Evolutionary conservation across 1,140 invertebrate genomes (phyloP), one percentile per base, ranked within the genome.

Genomic region (Idris sp.): DNA sequence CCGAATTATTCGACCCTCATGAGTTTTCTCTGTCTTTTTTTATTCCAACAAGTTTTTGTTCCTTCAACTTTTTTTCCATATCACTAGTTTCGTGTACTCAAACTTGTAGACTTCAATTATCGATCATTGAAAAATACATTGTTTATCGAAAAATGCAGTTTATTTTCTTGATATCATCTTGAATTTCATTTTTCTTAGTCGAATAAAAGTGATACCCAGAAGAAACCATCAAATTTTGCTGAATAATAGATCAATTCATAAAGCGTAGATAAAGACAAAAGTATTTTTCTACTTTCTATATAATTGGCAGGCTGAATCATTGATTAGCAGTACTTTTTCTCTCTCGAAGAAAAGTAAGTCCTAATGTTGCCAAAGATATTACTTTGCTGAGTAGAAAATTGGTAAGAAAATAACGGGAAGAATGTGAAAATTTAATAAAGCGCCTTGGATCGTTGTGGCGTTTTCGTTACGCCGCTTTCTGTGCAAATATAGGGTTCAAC

Each of bases 351-450:
- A 62, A 62, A 56, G 48, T 33, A 33, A 53, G 58, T 49, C 51
- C 49, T 72, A 62, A 72, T 43, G 56, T 35, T 31, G 35, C 48
- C 51, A 41, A 56, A 72, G 58, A 64, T 64, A 72, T 72, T 64
- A 72, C 68, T 58, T 51, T 28, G 68, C 43, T 58, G 43, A 41
- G 51, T 64, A 64, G 58, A 72, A 72, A 51, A 62, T 72, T 56
- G 59, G 68, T 33, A 62, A 64, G 59, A 72, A 72, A 72, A 58
- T 64, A 58, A 13, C 36, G 22, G 43, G 22, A 19, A 36, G 7
- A 72, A 54, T 31, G 68, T 72, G 59, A 72, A 72, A 72, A 64
- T 72, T 72, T 72, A 72, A 72, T 72, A 72, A 72, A 56, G 35
- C 19, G 16, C 1, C 28, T n/a, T n/a, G 35, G 43, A 38, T 72